Evolutionary conservation across 2,113 vertebrate genomes (phyloP).

Genomic region (Albula goreensis): DNA sequence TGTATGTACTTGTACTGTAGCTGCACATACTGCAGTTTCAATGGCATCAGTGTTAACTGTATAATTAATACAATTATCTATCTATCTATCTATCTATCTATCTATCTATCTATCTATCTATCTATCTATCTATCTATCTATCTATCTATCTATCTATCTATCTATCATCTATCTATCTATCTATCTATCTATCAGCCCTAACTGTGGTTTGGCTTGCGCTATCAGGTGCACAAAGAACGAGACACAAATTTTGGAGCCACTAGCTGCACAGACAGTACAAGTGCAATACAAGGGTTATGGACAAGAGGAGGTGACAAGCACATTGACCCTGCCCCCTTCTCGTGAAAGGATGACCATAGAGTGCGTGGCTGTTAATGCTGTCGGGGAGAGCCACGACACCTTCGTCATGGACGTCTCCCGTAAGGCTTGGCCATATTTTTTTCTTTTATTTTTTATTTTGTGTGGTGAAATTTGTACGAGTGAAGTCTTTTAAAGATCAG

Average conservation of each 20-base stretch:
- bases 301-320: slow-evolving; percentile 60
- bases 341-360: slow-evolving; percentile 66
- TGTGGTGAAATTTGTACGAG: neutral
- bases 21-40: no score
- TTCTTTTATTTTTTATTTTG: no score
- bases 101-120: no score
- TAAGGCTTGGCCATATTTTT: slow-evolving; percentile 8
- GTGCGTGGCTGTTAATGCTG: slow-evolving; percentile 73
- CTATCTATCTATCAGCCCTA: neutral
- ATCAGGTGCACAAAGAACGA: slow-evolving; percentile 65
- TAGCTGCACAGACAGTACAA: slow-evolving; percentile 29
- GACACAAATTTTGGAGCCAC: neutral
- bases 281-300: slow-evolving; percentile 46
- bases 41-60: no score
- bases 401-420: slow-evolving; percentile 15
- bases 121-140: no score
- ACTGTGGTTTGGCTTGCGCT: neutral
- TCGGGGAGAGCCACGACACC: slow-evolving; percentile 55
- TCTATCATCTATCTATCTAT: no score
- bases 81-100: no score
- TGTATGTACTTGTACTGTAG: no score
- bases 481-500: no score
- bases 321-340: slow-evolving; percentile 39
- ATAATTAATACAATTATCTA: no score
- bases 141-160: neutral